Evolutionary conservation across 2,113 vertebrate genomes (phyloP).

Genomic region (Leptobrachium ailaonicum): DNA sequence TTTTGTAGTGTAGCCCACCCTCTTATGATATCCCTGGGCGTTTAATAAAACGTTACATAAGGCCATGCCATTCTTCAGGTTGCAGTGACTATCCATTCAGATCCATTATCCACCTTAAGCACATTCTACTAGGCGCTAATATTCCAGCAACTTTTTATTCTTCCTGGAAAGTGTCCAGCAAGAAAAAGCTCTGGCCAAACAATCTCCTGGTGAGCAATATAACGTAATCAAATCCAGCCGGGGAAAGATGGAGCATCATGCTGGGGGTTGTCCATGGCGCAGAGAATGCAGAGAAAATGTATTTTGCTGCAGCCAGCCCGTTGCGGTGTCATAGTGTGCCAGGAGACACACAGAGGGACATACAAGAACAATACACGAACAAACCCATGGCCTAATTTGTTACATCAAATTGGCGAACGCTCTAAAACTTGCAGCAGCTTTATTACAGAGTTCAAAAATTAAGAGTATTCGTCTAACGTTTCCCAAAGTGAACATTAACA

Average conservation of each 20-base stretch:
- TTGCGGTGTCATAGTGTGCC: background rate
- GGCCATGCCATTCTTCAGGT: background rate
- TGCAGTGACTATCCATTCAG: background rate
- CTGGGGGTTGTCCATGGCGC: background rate
- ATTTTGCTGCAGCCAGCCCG: background rate
- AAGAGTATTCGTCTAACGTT: too few relatives aligned
- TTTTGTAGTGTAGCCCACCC: too few relatives aligned
- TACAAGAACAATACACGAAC: background rate
- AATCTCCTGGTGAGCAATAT: constrained; percentile 1
- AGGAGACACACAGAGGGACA: constrained; percentile 1
- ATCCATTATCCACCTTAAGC: background rate
- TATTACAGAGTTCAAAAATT: background rate
- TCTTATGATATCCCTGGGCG: too few relatives aligned
- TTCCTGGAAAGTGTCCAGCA: background rate
- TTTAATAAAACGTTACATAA: too few relatives aligned
- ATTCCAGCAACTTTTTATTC: background rate
- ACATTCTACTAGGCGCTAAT: background rate
- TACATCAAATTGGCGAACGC: background rate
- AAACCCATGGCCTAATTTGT: background rate
- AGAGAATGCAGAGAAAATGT: constrained; percentile 6
- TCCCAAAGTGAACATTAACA: too few relatives aligned
- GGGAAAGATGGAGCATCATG: background rate
- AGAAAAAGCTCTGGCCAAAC: background rate
- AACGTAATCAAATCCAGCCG: constrained; percentile 27
- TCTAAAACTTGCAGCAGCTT: background rate